Conservation (phyloP, 2,113 vertebrate species). For the Notarius lentiginosus region DNA sequence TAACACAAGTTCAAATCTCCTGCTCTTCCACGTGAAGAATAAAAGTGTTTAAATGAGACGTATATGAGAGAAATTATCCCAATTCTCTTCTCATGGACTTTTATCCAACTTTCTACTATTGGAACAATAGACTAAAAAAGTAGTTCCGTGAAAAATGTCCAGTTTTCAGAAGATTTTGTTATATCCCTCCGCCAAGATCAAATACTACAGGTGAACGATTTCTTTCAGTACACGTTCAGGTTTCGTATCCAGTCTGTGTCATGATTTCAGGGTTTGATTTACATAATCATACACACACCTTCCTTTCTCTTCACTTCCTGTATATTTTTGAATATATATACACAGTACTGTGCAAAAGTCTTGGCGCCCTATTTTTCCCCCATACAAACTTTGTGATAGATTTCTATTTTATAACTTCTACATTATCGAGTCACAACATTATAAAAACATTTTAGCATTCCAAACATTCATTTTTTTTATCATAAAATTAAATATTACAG, state of each 20-base stretch:
- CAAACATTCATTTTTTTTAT: no score
- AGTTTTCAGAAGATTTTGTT: background rate
- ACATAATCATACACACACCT: background rate
- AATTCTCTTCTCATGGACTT: background rate
- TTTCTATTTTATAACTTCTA: no score
- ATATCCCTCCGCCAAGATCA: background rate
- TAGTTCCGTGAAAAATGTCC: background rate
- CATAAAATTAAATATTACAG: no score
- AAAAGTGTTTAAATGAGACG: background rate
- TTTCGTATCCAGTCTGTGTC: background rate
- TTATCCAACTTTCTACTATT: background rate
- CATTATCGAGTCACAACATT: no score
- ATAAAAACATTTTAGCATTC: no score
- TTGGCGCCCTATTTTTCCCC: no score
- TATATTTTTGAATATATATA: background rate
- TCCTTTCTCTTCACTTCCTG: background rate
- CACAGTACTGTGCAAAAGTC: no score
- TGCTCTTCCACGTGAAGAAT: background rate
- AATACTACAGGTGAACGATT: background rate
- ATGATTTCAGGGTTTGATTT: background rate
- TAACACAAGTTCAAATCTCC: background rate
- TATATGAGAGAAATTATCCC: background rate
- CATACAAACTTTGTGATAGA: no score
- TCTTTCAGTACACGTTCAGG: background rate
- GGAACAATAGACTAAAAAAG: background rate